These are phyloP conservation scores for Drosophila sucinea DNA, from an alignment of 1,140 invertebrate species.

Conservation along the genomic window DNA sequence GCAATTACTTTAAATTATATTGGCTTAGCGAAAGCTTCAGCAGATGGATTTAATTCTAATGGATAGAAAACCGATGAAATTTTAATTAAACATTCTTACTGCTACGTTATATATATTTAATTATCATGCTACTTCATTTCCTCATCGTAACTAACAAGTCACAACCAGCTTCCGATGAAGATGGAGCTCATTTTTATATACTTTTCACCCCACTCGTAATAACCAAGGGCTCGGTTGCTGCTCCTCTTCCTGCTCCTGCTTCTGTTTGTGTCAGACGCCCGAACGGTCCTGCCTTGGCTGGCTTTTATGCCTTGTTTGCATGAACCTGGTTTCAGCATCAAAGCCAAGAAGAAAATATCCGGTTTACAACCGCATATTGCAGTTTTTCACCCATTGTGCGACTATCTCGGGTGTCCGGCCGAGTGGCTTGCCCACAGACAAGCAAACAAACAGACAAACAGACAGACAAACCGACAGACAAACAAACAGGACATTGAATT, in stretches of 20 bases:
- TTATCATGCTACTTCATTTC: conserved; percentile 53
- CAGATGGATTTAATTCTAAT: neutral
- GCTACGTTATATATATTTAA: neutral
- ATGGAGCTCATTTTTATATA: conserved; percentile 23
- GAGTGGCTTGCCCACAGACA: conserved; percentile 42
- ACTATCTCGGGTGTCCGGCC: conserved; percentile 41
- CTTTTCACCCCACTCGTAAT: conserved; percentile 14
- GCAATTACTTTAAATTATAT: neutral
- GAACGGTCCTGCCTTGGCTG: neutral
- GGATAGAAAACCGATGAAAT: neutral
- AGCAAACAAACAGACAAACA: conserved; percentile 25
- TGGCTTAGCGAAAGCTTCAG: neutral
- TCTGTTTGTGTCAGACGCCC: conserved; percentile 43
- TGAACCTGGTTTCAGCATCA: conserved; percentile 30
- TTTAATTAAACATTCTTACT: conserved; percentile 12
- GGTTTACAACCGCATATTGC: conserved; percentile 72
- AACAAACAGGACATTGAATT: conserved; percentile 78
- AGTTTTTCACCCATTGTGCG: conserved; percentile 68
- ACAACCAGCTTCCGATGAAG: conserved; percentile 60
- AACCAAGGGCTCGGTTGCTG: neutral
- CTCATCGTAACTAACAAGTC: conserved; percentile 47
- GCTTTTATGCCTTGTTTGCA: conserved; percentile 22
- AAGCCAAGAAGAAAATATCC: conserved; percentile 65
- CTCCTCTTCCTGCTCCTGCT: conserved; percentile 27
- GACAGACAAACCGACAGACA: conserved; percentile 31